These are phyloP conservation scores for Garrulus glandarius DNA, from an alignment of 2,797 vertebrate genomes.

Conservation along the genomic window DNA sequence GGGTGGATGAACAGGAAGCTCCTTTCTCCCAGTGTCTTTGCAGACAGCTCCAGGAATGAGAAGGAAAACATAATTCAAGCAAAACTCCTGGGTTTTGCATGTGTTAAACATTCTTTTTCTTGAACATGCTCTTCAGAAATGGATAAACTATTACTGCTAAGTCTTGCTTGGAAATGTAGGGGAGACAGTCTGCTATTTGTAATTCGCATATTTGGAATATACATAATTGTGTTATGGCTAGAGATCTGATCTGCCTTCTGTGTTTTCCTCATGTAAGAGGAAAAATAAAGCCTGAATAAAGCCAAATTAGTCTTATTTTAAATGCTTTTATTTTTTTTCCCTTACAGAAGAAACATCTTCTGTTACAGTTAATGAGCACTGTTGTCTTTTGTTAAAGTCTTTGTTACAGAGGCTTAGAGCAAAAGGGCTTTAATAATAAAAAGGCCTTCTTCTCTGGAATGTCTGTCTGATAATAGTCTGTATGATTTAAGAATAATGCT, in stretches of 20 bases:
- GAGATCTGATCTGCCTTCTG: not conserved
- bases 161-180: not conserved
- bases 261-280: not conserved
- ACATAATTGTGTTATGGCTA: not conserved
- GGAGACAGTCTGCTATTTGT: not conserved
- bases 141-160: not conserved
- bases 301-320: not conserved
- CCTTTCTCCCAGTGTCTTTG: not conserved
- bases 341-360: not conserved
- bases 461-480: not conserved
- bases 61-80: not conserved
- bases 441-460: not conserved
- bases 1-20: not conserved
- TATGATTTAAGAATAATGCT: conserved; percentile 35
- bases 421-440: conserved; percentile 36
- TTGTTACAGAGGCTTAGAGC: conserved; percentile 12
- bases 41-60: not conserved
- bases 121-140: not conserved
- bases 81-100: not conserved
- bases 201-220: not conserved
- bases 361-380: not conserved
- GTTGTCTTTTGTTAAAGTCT: conserved; percentile 48
- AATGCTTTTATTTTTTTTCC: not conserved
- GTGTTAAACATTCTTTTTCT: not conserved
- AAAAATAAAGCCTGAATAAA: not conserved